These are phyloP conservation scores for Drosophila colorata DNA, from an alignment of 2,888 invertebrate species.

Conservation along the genomic window DNA sequence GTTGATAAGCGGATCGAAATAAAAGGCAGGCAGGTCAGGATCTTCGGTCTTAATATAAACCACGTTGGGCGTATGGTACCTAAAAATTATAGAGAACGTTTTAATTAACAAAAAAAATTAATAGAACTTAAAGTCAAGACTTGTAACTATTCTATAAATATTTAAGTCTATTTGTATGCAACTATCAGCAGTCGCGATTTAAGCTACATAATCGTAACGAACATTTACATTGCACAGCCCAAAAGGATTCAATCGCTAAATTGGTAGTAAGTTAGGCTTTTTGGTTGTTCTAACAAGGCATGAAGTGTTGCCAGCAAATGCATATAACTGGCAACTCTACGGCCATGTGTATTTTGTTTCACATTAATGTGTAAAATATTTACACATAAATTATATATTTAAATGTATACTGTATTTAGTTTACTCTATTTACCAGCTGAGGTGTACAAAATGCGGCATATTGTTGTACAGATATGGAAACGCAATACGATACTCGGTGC, in stretches of 20 bases:
- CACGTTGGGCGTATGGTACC: constrained; percentile 99
- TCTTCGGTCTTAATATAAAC: constrained; percentile 99
- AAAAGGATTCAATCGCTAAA: constrained; percentile 86
- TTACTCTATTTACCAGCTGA: constrained; percentile 94
- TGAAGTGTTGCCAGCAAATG: constrained; percentile 41
- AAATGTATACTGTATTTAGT: neutral
- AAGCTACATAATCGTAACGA: constrained; percentile 83
- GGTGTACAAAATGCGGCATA: constrained; percentile 98
- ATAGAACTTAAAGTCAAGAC: neutral
- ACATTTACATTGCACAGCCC: constrained; percentile 86
- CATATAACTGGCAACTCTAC: constrained; percentile 45
- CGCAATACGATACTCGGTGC: constrained; percentile 99
- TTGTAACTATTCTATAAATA: constrained; percentile 85
- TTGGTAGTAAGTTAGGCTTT: constrained; percentile 86
- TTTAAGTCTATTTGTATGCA: constrained; percentile 85
- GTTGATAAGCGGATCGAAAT: constrained; percentile 99
- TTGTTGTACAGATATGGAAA: constrained; percentile 99
- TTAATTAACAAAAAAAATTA: neutral
- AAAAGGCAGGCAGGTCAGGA: constrained; percentile 99
- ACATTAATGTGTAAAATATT: no score
- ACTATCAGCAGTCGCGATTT: constrained; percentile 86
- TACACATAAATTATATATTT: no score
- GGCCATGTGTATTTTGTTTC: constrained; percentile 43
- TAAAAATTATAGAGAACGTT: constrained; percentile 83
- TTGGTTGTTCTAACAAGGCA: constrained; percentile 74